Percentiles rank a stretch among this genome's conserved stretches.
Conservation (phyloP, 2,113 vertebrate genomes). For the Alethe diademata region DNA sequence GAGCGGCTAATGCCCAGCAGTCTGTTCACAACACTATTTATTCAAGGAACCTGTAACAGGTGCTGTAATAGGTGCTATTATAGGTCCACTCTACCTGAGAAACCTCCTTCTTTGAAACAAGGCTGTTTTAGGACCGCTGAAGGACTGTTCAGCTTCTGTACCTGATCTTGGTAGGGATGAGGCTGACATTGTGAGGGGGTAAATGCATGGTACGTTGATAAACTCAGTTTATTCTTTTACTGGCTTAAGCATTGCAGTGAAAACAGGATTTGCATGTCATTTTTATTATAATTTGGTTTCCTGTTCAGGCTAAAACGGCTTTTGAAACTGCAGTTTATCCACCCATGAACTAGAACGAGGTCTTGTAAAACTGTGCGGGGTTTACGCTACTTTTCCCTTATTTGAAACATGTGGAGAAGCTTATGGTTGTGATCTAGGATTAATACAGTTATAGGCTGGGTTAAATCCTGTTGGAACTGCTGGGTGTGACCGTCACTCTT, state of each 20-base stretch:
- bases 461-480: constrained; percentile 36
- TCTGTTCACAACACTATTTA: neutral
- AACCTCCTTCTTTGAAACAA: neutral
- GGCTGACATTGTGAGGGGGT: neutral
- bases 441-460: constrained; percentile 30
- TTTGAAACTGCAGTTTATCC: constrained; percentile 61
- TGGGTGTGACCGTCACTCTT: constrained; percentile 58
- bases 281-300: constrained; percentile 67
- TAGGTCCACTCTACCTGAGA: neutral
- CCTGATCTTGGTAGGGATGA: neutral
- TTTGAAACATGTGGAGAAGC: constrained; percentile 58
- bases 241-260: constrained; percentile 27
- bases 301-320: constrained; percentile 39
- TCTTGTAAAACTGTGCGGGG: constrained; percentile 49
- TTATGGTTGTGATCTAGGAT: constrained; percentile 62
- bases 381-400: constrained; percentile 36
- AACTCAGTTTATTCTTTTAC: constrained; percentile 22
- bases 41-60: neutral
- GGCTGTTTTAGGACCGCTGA: neutral
- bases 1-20: neutral
- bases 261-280: constrained; percentile 63
- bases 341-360: constrained; percentile 37
- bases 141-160: neutral
- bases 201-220: neutral
- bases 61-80: neutral